These are phyloP conservation scores for Montipora efflorescens DNA, from an alignment of 64 coral and sea anemone species.

Conservation along the genomic window DNA sequence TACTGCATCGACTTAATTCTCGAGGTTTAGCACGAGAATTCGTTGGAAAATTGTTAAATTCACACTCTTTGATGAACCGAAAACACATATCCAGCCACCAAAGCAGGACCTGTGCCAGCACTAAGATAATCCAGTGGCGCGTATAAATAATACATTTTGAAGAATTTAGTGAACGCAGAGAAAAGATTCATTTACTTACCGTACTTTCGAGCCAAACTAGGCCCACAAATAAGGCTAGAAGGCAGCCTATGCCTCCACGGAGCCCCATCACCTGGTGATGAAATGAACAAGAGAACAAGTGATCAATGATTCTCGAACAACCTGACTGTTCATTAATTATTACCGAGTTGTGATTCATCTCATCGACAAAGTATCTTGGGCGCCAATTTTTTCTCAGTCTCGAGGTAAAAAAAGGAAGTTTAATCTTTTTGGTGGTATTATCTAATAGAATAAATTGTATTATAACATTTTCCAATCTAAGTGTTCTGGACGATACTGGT, in stretches of 20 bases:
- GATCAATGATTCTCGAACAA: constrained; percentile 60
- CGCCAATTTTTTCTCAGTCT: constrained; percentile 12
- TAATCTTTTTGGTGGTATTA: not conserved
- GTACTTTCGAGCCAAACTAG: constrained; percentile 87
- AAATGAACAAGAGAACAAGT: constrained; percentile 68
- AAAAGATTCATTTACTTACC: constrained; percentile 70
- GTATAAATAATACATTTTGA: constrained; percentile 96
- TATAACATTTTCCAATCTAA: not conserved
- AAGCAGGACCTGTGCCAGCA: not conserved
- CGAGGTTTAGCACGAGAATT: not conserved
- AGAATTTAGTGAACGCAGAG: not conserved
- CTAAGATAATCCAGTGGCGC: constrained; percentile 50
- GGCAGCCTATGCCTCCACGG: constrained; percentile 92
- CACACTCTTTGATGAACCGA: constrained; percentile 14
- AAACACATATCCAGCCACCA: constrained; percentile 42
- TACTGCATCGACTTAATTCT: not conserved
- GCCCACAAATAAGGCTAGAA: constrained; percentile 93
- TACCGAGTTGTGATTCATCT: constrained; percentile 74
- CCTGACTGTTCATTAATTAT: constrained; percentile 89
- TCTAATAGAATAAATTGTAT: not conserved
- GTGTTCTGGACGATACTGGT: not conserved
- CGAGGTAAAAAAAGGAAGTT: not conserved
- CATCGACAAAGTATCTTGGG: constrained; percentile 79
- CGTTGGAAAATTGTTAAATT: not conserved
- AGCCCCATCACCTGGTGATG: constrained; percentile 91